Percentiles rank a stretch among this genome's conserved stretches.
phyloP scores from a whole-genome alignment of 1,140 invertebrate species.

The Ooceraea biroi region DNA sequence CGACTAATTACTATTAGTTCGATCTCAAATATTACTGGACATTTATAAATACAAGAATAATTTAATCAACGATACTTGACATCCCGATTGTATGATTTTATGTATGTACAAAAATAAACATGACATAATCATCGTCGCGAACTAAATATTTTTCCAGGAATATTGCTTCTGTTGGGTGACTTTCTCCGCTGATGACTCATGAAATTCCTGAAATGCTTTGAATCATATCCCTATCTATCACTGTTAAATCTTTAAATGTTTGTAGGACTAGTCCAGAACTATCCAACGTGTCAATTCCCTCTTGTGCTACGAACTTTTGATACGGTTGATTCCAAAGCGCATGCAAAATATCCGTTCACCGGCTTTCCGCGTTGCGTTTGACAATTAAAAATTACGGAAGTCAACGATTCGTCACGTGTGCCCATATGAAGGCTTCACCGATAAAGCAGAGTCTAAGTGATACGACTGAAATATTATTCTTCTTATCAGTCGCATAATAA shows the following conservation, averaged over 20 bases:
- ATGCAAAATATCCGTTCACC: background rate
- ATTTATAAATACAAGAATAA: background rate
- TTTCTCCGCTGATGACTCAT: background rate
- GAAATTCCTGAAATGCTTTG: background rate
- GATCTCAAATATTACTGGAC: background rate
- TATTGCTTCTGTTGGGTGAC: background rate
- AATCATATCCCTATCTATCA: background rate
- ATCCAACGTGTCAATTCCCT: background rate
- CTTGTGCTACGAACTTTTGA: background rate
- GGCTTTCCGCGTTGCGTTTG: background rate
- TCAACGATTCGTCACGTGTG: background rate
- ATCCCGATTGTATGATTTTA: background rate
- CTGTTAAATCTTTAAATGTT: too few relatives aligned
- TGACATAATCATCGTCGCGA: too few relatives aligned
- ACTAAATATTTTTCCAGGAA: background rate
- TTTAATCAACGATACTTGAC: background rate
- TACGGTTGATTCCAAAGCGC: background rate
- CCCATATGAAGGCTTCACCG: background rate
- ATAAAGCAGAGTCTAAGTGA: conserved; percentile 10
- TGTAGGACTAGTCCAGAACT: too few relatives aligned
- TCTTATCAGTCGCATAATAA: conserved; percentile 47
- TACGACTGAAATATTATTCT: conserved; percentile 6
- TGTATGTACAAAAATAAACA: too few relatives aligned
- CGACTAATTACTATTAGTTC: background rate
- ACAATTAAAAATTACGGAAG: background rate